Evolutionary conservation across 2,797 vertebrate species (phyloP).

Genomic region (Danio choprae): DNA sequence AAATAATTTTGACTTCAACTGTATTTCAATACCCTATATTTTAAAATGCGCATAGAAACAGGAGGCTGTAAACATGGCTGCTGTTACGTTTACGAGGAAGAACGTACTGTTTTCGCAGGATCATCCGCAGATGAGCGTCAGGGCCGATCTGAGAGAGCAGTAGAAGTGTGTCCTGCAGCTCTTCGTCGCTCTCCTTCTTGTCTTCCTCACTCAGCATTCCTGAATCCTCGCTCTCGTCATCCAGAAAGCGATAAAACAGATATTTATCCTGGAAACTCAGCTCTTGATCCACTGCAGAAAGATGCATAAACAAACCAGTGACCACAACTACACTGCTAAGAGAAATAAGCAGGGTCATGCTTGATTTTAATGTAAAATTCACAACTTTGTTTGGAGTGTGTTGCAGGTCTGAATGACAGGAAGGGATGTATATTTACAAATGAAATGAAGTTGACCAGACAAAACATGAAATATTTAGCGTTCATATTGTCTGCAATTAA

Average conservation of each 20-base stretch:
- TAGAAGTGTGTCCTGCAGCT: conserved; percentile 92
- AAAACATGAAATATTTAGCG: too few relatives aligned
- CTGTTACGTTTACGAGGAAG: conserved; percentile 11
- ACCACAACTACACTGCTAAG: not conserved
- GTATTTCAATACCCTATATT: too few relatives aligned
- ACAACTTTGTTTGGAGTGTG: too few relatives aligned
- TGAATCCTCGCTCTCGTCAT: conserved; percentile 89
- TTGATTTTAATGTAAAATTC: too few relatives aligned
- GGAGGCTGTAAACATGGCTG: too few relatives aligned
- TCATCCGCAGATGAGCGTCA: conserved; percentile 98
- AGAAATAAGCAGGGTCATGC: too few relatives aligned
- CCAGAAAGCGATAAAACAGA: conserved; percentile 97
- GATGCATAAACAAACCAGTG: conserved; percentile 7
- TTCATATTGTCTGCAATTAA: too few relatives aligned
- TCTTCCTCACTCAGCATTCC: conserved; percentile 88
- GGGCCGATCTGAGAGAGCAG: conserved; percentile 95
- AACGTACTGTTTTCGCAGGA: conserved; percentile 92
- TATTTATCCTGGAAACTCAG: conserved; percentile 97
- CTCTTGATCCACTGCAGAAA: conserved; percentile 90
- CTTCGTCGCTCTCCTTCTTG: conserved; percentile 90
- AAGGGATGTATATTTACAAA: too few relatives aligned
- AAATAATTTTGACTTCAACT: too few relatives aligned
- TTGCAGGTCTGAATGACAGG: too few relatives aligned
- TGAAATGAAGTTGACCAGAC: too few relatives aligned
- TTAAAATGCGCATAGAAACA: too few relatives aligned